Base-by-base conservation (phyloP, 2,888 invertebrate genomes). In the Polyploca ridens region DNA sequence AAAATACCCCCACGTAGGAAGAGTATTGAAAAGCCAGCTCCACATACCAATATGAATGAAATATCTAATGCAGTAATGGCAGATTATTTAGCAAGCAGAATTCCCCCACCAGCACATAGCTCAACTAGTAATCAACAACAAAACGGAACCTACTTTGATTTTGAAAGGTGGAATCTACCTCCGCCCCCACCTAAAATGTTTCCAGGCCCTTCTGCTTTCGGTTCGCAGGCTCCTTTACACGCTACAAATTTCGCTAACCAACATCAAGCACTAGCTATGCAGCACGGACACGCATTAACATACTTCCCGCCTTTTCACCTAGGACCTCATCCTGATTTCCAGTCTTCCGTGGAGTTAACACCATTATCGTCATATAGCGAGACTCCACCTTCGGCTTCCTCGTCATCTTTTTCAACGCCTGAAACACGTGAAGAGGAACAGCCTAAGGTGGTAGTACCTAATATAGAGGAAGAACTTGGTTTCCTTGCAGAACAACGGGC, bases 381-480 rank as follows among this genome's bases (percentile, higher is more conserved):
- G 83, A 93, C 94, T 83, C 91, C 95, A 93, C 92, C 94, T 94
- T 90, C 93, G 93, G 89, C 94, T 91, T 89, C 94, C 91, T 90
- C 94, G 79, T 94, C 94, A 87, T 90, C 94, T 79, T 94, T 94
- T 90, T 94, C 94, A 71, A 93, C 93, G 76, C 93, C 94, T 77
- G 94, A 94, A 91, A 93, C 91, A 83, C 94, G 95, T 89, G 95
- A 95, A 75, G 96, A 96, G 87, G 95, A 96, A 82, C 96, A 96
- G 90, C 96, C 97, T 76, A 97, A 97, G 95, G 97, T 97, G 80
- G 97, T 97, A 81, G 97, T 97, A 83, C 97, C 97, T 79, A 97
- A 97, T 93, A 97, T 98, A 88, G 97, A 97, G 90, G 97, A 98
- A 93, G 98, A 98, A 93, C 94, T 98, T 84, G 96, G 96, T 89